Evolutionary conservation across 1,140 invertebrate species (phyloP), one percentile per base, ranked within the genome.

Genomic region (Bombus confusus): DNA sequence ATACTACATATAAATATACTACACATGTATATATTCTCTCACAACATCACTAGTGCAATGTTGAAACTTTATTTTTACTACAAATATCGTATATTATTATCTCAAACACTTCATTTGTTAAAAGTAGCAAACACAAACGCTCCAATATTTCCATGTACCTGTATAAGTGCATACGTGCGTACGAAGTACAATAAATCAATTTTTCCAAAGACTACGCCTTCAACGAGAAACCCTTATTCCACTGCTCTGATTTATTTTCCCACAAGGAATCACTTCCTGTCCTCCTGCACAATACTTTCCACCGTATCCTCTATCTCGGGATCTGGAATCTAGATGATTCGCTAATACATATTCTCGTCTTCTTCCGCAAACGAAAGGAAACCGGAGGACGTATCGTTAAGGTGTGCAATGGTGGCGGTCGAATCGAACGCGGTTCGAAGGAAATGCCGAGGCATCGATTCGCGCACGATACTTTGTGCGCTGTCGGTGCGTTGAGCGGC

Each of bases 361-460:
- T 39, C 59, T 66, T 43, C 18, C n/a, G 39, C 37, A 34, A 37
- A 68, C n/a, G 43, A 31, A n/a, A 31, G 39, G 1, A 69, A 28
- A 68, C 5, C 68, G 4, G 28, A 22, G 25, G 3, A 0, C 9
- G 13, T 47, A 68, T 68, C 62, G 64, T 52, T 52, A 37, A 43
- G 31, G 37, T 52, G 4, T 34, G 10, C 10, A 31, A 18, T 64
- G 52, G 66, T 47, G 37, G 47, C 34, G 28, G 31, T 74, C 64
- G 77, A 88, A 75, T 81, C 34, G 47, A 57, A 12, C 43, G 28
- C 25, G 59, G 25, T 74, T 37, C 39, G 39, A 52, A n/a, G 28
- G 43, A 73, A 88, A 80, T 81, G 68, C 66, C 18, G 9, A 41
- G 31, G 71, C 57, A 71, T 75, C 77, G 72, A 83, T 83, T 87